phyloP scores from a whole-genome alignment of 2,888 invertebrate species.

The Carpatolechia fugitivella region DNA sequence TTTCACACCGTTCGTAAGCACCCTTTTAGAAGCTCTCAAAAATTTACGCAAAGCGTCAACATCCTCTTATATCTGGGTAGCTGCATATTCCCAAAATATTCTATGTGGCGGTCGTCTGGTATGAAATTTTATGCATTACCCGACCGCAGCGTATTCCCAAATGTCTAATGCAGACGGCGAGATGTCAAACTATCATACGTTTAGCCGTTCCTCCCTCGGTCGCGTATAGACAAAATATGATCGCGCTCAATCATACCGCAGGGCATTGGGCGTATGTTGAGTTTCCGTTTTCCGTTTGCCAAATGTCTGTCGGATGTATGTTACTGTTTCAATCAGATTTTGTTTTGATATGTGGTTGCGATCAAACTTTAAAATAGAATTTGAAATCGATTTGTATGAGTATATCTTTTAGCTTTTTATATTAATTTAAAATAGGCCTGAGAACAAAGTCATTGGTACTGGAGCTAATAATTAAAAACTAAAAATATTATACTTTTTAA shows the following conservation, averaged over 20 bases:
- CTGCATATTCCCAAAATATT: background rate
- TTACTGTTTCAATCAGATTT: background rate
- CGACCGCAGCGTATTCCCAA: slow-evolving; percentile 35
- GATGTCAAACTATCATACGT: slow-evolving; percentile 35
- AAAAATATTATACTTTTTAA: no score
- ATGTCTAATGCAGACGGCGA: slow-evolving; percentile 35
- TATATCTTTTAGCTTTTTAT: no score
- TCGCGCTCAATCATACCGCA: slow-evolving; percentile 4
- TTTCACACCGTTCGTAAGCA: background rate
- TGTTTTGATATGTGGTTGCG: background rate
- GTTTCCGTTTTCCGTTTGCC: background rate
- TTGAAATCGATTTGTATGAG: background rate
- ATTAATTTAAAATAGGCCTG: no score
- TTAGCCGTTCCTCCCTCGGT: background rate
- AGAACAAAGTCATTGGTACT: no score
- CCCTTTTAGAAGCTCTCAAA: slow-evolving; percentile 27
- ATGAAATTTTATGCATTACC: slow-evolving; percentile 49
- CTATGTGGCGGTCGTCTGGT: slow-evolving; percentile 25
- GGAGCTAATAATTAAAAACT: no score
- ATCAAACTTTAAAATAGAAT: background rate
- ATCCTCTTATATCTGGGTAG: background rate
- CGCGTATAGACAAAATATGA: slow-evolving; percentile 11
- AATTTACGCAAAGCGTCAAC: background rate
- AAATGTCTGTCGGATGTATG: background rate
- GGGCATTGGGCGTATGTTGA: background rate